A percentile compares a stretch with the other conserved stretches of the same genome.
phyloP scores from a whole-genome alignment of 2,888 invertebrate species.

The Brenthis ino region DNA sequence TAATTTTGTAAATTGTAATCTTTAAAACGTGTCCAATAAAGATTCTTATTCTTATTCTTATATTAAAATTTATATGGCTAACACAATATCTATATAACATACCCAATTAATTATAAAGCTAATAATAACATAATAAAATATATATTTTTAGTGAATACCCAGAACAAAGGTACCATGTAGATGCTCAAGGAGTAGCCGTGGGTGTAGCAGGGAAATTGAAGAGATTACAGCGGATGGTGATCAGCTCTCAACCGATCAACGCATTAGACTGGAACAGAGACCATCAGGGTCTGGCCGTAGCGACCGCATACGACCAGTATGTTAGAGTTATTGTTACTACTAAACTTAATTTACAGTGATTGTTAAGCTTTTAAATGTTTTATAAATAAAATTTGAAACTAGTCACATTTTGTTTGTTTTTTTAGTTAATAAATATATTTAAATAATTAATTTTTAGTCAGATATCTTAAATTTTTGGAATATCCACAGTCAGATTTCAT shows the following conservation, averaged over 20 bases:
- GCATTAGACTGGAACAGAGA: conserved; percentile 96
- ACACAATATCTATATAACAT: too few relatives aligned
- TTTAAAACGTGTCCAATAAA: too few relatives aligned
- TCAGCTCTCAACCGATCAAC: conserved; percentile 94
- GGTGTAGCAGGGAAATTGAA: conserved; percentile 90
- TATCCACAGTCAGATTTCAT: too few relatives aligned
- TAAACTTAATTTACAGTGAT: conserved; percentile 87
- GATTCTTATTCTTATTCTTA: too few relatives aligned
- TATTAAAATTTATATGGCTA: too few relatives aligned
- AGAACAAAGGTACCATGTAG: conserved; percentile 86
- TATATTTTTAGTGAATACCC: conserved; percentile 85
- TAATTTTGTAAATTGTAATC: too few relatives aligned
- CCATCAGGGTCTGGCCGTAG: conserved; percentile 92
- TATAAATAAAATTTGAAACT: background rate
- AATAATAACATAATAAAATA: background rate
- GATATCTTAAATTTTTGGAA: background rate
- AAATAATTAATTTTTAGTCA: background rate
- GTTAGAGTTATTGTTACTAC: conserved; percentile 93
- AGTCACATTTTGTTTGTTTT: background rate
- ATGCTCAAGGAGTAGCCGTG: conserved; percentile 85
- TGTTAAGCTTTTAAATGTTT: conserved; percentile 2
- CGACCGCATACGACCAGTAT: conserved; percentile 95
- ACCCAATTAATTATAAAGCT: background rate
- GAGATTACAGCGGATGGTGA: conserved; percentile 89
- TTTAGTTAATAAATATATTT: background rate